Evolutionary conservation across 2,888 invertebrate species (phyloP), one percentile per base, ranked within the genome.

Genomic region (Amphipyra tragopoginis): DNA sequence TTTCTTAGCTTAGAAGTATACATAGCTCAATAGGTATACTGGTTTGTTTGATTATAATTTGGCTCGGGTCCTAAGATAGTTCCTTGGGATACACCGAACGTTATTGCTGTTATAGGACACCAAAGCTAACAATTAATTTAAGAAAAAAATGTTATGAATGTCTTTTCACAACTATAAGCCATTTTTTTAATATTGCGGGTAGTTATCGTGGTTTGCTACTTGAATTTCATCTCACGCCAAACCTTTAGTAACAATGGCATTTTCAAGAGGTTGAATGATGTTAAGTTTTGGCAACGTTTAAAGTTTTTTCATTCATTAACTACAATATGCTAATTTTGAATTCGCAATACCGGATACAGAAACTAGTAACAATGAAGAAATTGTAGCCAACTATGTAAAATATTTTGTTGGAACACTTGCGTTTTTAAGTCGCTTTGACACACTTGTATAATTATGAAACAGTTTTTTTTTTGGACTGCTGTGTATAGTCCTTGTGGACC

Each of bases 1-100:
- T 76, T 76, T 73, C 73, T 54, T 57, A 59, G 62, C 45, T 63
- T 65, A 52, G 21, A 42, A 51, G 42, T 44, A 38, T 50, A 42
- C 15, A 52, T 48, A 29, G 40, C 33, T 55, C 34, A 43, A 47
- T 47, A 11, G 44, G 36, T 29, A 15, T 8, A 40, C 29, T 9
- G 13, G 8, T 10, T 33, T 47, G 5, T 40, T 14, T 21, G 7
- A 34, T 42, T 26, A 10, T 9, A 9, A 15, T 9, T 47, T 44
- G 5, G 2, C 7, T 11, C 33, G 2, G 53, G 56, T 15, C 59
- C 50, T 1, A 71, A 44, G 6, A 60, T 65, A 36, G 53, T 29
- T 33, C 59, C 70, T 53, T 56, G 34, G 14, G 38, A 50, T 14
- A 10, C 52, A 6, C 14, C 8, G 7, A 38, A 11, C 11, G 1